Evolutionary conservation across 2,113 vertebrate genomes (phyloP).

Genomic region (Rhabdornis inornatus): DNA sequence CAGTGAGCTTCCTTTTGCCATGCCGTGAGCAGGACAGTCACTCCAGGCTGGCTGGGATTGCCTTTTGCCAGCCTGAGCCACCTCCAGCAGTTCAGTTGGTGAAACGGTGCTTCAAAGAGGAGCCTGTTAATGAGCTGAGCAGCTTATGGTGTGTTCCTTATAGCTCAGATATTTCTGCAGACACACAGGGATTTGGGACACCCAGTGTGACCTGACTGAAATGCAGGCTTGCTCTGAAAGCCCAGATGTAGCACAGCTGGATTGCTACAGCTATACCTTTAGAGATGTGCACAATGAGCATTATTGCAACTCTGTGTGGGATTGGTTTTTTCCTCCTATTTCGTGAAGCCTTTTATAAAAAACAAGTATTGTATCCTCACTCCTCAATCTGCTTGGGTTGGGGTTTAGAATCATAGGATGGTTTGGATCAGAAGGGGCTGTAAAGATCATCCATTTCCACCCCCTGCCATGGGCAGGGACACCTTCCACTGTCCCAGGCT

Average conservation of each 20-base stretch:
- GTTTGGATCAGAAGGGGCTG: not conserved
- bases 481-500: fast-evolving
- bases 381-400: not conserved
- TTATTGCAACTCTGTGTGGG: not conserved
- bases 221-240: not conserved
- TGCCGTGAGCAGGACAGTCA: not conserved
- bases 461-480: not conserved
- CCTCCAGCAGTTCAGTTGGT: not conserved
- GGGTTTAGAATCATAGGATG: not conserved
- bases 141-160: not conserved
- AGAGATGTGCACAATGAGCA: not conserved
- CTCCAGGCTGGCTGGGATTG: not conserved
- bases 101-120: constrained; percentile 9
- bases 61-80: not conserved
- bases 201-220: not conserved
- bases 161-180: not conserved
- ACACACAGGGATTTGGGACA: not conserved
- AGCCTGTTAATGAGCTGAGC: not conserved
- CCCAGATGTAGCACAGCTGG: not conserved
- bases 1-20: not conserved
- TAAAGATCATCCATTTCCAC: not conserved
- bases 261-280: not conserved
- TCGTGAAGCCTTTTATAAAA: not conserved
- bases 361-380: not conserved
- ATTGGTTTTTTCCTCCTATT: not conserved